These are phyloP conservation scores for Ischnus inquisitorius DNA, from an alignment of 2,888 invertebrate species.

Conservation along the genomic window DNA sequence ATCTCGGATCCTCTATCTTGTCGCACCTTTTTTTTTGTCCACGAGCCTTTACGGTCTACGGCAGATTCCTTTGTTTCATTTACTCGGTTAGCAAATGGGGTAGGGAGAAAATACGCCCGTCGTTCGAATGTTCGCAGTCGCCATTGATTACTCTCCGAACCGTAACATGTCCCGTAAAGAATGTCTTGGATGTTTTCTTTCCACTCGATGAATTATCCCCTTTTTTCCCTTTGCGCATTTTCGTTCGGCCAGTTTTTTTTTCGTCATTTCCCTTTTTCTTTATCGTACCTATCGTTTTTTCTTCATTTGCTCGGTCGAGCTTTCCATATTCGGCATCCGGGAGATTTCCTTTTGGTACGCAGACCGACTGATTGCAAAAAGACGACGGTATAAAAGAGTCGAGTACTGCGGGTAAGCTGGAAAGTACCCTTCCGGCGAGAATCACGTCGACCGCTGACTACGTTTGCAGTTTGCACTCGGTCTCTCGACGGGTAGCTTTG, in stretches of 20 bases:
- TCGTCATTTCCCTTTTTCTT: neutral
- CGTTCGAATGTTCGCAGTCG: neutral
- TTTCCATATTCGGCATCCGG: neutral
- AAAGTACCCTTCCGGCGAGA: conserved; percentile 39
- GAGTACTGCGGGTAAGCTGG: neutral
- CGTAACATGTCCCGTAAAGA: neutral
- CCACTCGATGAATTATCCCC: neutral
- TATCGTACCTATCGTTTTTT: neutral
- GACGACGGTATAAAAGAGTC: neutral
- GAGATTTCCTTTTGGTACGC: neutral
- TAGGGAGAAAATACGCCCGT: too few relatives aligned
- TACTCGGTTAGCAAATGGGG: neutral
- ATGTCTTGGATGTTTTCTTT: neutral
- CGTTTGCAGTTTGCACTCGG: conserved; percentile 46
- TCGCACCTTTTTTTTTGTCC: neutral
- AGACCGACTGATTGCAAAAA: conserved; percentile 5
- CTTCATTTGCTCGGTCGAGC: neutral
- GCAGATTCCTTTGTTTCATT: conserved; percentile 9
- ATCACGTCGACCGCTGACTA: conserved; percentile 20
- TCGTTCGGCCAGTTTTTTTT: neutral
- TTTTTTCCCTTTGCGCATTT: neutral
- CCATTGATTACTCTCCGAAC: neutral
- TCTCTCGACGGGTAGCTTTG: conserved; percentile 28
- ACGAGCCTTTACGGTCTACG: neutral
- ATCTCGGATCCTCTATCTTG: conserved; percentile 5